Base-by-base conservation (phyloP, 2,113 vertebrate species). In the Heteronetta atricapilla region DNA sequence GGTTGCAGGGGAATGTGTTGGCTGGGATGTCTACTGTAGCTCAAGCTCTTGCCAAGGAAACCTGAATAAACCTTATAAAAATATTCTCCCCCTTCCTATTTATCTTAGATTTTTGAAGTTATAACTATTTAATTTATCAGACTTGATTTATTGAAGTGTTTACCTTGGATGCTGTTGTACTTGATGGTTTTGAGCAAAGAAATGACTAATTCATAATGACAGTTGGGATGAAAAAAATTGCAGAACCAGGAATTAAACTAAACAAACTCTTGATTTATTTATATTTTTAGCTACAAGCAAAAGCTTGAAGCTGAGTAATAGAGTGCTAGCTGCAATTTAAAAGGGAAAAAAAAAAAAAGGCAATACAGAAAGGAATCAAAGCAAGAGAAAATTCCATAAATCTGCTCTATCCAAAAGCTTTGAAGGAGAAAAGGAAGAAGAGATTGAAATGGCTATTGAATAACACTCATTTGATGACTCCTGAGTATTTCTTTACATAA, bases 1-100 rank as follows among this genome's bases (percentile, higher is more conserved):
- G 87, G 80, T 97, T 97, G 95, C 97, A 96, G 70, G 78, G 76
- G 89, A 94, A 90, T 91, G 93, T 90, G 56, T 92, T 95, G 95
- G 89, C 82, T 69, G 62, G 89, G 89, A 87, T 93, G 89, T 94
- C 95, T 95, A 70, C 86, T 96, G 92, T 93, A 97, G 90, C 56
- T 38, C 22, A 42, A 90, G 75, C 18, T 90, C 79, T 95, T 97
- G 96, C 97, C 97, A 97, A 96, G 83, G 88, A 95, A 95, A 95
- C 95, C 94, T 92, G 96, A 98, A 96, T 94, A 96, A 97, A 96
- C 95, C 90, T 62, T 72, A 73, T 23, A 76, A 90, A 95, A 95
- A 97, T 74, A 96, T 90, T 85, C 77, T 48, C 63, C 67, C 53
- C 40, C 46, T 94, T 96, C 83, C 86, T 94, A 88, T 95, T 93